Evolutionary conservation across 2,113 vertebrate species (phyloP).

Genomic region (Ailuropoda melanoleuca): DNA sequence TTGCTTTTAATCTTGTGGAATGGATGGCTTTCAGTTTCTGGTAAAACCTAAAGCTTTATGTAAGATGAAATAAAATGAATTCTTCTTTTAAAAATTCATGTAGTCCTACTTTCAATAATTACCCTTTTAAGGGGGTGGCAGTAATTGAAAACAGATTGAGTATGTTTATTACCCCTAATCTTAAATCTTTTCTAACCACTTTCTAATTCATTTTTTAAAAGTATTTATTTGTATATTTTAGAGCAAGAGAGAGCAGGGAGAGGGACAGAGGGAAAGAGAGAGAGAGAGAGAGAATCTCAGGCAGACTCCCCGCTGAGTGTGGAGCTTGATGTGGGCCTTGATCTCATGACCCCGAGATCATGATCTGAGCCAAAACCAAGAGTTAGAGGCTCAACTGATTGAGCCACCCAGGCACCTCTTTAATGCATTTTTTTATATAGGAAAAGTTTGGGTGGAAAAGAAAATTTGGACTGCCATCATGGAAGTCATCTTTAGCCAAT

Average conservation of each 20-base stretch:
- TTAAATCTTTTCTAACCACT: not conserved
- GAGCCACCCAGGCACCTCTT: not conserved
- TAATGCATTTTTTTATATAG: not conserved
- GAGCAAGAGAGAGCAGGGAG: not conserved
- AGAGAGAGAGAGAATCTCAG: not conserved
- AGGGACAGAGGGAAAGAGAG: not conserved
- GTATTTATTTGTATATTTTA: not conserved
- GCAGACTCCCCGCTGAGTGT: not conserved
- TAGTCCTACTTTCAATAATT: slow-evolving; percentile 11
- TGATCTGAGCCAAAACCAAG: not conserved
- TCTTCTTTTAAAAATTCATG: not conserved
- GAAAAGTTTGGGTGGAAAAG: not conserved
- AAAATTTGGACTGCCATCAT: not conserved
- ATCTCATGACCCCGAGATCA: not conserved
- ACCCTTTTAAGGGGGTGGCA: not conserved
- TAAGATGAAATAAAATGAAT: slow-evolving; percentile 24
- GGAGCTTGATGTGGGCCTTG: not conserved
- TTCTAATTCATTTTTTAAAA: not conserved
- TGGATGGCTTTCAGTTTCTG: not conserved
- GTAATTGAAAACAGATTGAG: slow-evolving; percentile 21
- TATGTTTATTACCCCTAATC: not conserved
- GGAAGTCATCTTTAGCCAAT: not conserved
- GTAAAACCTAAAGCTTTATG: slow-evolving; percentile 31
- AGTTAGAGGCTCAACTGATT: not conserved
- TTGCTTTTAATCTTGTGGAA: slow-evolving; percentile 72